These are phyloP conservation scores for Phycodurus eques DNA, from an alignment of 2,113 vertebrate genomes.

Conservation along the genomic window DNA sequence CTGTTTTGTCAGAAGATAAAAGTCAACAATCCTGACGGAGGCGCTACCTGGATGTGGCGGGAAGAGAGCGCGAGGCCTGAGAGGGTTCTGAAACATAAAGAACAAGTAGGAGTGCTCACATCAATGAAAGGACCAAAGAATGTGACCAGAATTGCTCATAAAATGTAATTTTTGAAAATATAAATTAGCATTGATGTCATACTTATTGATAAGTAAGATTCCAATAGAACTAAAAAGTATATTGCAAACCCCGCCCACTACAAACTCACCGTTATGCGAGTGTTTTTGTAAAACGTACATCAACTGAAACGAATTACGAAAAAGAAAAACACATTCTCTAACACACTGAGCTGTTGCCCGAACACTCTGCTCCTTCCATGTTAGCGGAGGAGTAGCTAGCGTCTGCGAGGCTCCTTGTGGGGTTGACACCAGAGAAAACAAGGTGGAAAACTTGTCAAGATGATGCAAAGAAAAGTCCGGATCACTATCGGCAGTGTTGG, in stretches of 20 bases:
- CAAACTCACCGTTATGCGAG: background rate
- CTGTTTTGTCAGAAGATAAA: background rate
- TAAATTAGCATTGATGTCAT: no score
- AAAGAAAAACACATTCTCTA: no score
- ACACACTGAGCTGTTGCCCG: no score
- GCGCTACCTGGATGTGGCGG: constrained; percentile 56
- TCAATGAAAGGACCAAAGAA: background rate
- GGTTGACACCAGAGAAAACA: no score
- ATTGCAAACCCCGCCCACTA: background rate
- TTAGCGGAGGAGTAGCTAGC: no score
- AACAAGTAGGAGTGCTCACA: background rate
- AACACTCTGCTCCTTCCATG: no score
- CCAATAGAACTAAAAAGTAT: background rate
- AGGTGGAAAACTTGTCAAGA: background rate
- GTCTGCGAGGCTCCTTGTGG: no score
- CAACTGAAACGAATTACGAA: no score
- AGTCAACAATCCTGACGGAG: background rate
- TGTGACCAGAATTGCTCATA: background rate
- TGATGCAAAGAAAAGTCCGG: background rate
- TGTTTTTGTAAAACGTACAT: no score
- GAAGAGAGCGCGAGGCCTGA: constrained; percentile 41
- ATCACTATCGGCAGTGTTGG: background rate
- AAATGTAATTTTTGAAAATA: background rate
- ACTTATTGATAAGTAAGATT: background rate
- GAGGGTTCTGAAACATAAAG: constrained; percentile 57